A percentile compares a stretch with the other conserved stretches of the same genome.
phyloP scores from a whole-genome alignment of 2,113 vertebrate species.

The Oreochromis tanganicae region DNA sequence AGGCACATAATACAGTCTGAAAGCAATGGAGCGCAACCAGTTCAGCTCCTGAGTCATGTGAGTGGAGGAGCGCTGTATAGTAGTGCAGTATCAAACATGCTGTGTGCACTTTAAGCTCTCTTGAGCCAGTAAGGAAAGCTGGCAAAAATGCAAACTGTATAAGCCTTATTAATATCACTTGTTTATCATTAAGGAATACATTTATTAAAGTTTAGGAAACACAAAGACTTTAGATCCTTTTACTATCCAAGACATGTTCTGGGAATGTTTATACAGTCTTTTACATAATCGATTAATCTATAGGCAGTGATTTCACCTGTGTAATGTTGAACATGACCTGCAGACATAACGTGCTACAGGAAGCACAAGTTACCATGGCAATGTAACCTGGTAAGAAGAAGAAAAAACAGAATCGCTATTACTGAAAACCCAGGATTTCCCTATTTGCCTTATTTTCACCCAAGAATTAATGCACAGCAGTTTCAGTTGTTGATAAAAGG shows the following conservation, averaged over 20 bases:
- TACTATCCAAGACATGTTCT: neutral
- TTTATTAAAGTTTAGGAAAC: neutral
- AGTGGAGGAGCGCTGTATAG: neutral
- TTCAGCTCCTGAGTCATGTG: neutral
- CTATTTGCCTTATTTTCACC: accelerated
- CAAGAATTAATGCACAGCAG: neutral
- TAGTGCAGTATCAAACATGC: neutral
- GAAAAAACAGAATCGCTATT: neutral
- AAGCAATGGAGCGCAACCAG: neutral
- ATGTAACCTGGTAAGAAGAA: neutral
- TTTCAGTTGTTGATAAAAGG: neutral
- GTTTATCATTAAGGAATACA: neutral
- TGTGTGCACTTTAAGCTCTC: neutral
- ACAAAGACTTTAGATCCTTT: neutral
- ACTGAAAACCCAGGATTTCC: neutral
- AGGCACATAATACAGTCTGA: neutral
- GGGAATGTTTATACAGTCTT: neutral
- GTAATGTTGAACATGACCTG: neutral
- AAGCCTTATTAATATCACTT: neutral
- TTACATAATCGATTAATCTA: neutral
- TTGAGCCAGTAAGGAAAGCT: neutral
- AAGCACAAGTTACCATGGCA: neutral
- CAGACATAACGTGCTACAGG: neutral
- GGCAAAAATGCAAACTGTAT: neutral
- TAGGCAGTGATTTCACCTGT: neutral